A percentile compares a stretch with the other conserved stretches of the same genome.
Conservation (phyloP, 1,140 invertebrate genomes). For the Heliconius nattereri region DNA sequence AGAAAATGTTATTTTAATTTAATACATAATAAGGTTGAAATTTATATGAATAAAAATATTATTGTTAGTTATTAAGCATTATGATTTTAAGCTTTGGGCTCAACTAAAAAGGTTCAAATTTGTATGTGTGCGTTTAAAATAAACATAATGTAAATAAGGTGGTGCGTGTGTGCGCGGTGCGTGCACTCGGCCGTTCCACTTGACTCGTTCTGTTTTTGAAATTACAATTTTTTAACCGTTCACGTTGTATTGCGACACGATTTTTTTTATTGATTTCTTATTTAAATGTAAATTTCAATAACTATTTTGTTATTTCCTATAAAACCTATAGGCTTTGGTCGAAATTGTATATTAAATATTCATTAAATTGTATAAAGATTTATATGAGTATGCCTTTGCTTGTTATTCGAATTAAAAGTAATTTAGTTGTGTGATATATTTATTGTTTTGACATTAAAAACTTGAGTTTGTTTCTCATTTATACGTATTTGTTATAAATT, state of each 20-base stretch:
- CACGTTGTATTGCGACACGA: constrained; percentile 30
- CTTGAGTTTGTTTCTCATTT: too few relatives aligned
- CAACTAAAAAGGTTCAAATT: neutral
- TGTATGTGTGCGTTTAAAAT: constrained; percentile 10
- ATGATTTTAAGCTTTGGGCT: neutral
- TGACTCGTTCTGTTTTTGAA: constrained; percentile 57
- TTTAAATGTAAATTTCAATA: constrained; percentile 17
- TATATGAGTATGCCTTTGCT: neutral
- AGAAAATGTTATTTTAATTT: neutral
- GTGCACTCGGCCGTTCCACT: constrained; percentile 51
- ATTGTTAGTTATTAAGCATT: neutral
- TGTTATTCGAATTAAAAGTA: neutral
- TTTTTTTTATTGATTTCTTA: constrained; percentile 27
- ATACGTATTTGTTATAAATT: too few relatives aligned
- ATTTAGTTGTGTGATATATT: neutral
- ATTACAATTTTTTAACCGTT: constrained; percentile 46
- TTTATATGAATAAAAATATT: neutral
- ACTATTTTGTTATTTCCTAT: constrained; percentile 7
- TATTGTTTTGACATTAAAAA: neutral
- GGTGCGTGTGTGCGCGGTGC: constrained; percentile 50
- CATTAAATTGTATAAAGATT: neutral
- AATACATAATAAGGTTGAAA: neutral
- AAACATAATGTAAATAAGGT: constrained; percentile 55
- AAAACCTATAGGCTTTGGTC: neutral
- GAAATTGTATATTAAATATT: neutral